A percentile compares a stretch with the other conserved stretches of the same genome.
Evolutionary conservation across 2,888 invertebrate genomes (phyloP).

Genomic region (Apodemia duryi): DNA sequence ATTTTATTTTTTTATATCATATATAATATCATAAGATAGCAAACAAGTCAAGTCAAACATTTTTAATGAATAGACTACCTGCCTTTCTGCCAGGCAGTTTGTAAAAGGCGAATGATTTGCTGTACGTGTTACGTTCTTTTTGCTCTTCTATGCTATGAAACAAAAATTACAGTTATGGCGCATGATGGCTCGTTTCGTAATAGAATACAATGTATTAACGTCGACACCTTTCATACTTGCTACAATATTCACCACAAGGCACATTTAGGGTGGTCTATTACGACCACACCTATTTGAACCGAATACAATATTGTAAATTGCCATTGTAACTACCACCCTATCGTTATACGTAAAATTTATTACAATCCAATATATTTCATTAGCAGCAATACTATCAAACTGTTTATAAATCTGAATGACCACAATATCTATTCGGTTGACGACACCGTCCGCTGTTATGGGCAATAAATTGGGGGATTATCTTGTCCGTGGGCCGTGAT

Average conservation of each 20-base stretch:
- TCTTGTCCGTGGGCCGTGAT: slow-evolving; percentile 69
- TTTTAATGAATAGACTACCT: no score
- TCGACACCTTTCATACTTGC: neutral
- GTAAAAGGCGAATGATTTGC: no score
- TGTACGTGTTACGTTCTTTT: no score
- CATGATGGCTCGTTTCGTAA: neutral
- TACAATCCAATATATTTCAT: slow-evolving; percentile 71
- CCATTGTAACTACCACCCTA: slow-evolving; percentile 37
- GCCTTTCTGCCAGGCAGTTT: no score
- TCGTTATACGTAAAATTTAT: slow-evolving; percentile 63
- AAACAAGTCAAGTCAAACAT: no score
- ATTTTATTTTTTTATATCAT: no score
- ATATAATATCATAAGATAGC: no score
- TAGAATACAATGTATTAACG: neutral
- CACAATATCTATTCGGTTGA: slow-evolving; percentile 58
- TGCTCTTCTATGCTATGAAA: no score
- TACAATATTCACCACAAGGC: neutral
- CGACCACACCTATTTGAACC: slow-evolving; percentile 55
- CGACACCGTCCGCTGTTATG: slow-evolving; percentile 63
- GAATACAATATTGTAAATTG: slow-evolving; percentile 56
- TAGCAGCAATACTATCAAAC: slow-evolving; percentile 47
- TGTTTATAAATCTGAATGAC: slow-evolving; percentile 63
- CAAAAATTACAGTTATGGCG: neutral
- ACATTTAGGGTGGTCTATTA: slow-evolving; percentile 50
- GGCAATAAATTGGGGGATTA: slow-evolving; percentile 75